phyloP scores from a whole-genome alignment of 1,140 invertebrate genomes.

The Panonychus citri region DNA sequence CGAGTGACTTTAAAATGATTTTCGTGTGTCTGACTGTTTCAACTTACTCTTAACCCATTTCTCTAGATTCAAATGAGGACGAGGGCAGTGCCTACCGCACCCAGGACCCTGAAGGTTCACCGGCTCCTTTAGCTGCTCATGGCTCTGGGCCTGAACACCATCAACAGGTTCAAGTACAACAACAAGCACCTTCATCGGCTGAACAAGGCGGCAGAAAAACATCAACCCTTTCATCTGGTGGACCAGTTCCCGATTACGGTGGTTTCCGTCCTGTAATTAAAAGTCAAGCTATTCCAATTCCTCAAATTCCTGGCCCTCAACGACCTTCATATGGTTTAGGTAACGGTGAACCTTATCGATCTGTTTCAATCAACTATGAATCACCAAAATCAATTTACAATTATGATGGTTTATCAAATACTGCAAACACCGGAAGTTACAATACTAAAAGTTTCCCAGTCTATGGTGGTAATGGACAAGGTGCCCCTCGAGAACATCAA shows the following conservation, averaged over 20 bases:
- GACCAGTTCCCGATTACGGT: slow-evolving; percentile 1
- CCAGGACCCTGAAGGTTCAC: not conserved
- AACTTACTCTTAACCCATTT: not conserved
- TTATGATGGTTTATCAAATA: not conserved
- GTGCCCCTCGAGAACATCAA: not conserved
- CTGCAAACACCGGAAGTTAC: not conserved
- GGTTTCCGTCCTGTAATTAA: not conserved
- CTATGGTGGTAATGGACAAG: not conserved
- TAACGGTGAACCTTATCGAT: not conserved
- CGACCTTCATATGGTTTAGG: not conserved
- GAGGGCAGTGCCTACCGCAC: not conserved
- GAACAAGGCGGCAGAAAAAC: not conserved
- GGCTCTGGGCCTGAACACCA: no score
- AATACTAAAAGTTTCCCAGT: not conserved
- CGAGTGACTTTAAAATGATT: no score
- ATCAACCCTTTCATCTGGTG: not conserved
- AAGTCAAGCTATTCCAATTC: no score
- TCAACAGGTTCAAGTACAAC: not conserved
- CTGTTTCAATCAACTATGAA: not conserved
- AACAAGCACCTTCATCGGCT: not conserved
- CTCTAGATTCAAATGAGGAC: not conserved
- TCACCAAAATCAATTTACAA: not conserved
- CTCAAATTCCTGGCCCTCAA: not conserved
- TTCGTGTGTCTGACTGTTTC: not conserved
- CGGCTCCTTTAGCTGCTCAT: no score